Conservation (phyloP, 2,113 vertebrate genomes). For the Mastomys coucha region DNA sequence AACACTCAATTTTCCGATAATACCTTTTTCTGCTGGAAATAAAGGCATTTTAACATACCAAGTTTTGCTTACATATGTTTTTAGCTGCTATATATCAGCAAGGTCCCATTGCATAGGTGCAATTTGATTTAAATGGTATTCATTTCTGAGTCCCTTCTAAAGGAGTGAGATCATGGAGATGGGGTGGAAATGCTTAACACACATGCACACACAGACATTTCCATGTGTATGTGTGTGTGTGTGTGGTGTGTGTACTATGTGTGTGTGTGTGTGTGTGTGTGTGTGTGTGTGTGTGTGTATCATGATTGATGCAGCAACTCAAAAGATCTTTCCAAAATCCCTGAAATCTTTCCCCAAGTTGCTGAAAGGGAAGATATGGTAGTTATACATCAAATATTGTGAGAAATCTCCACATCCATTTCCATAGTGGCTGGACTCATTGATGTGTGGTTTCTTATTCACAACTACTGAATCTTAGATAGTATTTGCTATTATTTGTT, state of each 20-base stretch:
- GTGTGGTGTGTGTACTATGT: too few species aligned
- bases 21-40: background rate
- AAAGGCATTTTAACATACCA: background rate
- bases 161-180: background rate
- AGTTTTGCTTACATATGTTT: background rate
- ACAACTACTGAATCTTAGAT: background rate
- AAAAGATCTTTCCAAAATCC: background rate
- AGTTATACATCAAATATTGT: background rate
- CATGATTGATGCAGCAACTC: background rate
- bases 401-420: background rate
- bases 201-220: too few species aligned
- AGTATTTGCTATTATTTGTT: background rate
- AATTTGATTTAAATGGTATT: conserved; percentile 9
- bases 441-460: background rate
- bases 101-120: background rate
- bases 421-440: background rate
- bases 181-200: background rate
- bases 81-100: background rate
- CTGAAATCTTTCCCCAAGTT: background rate
- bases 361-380: too few species aligned
- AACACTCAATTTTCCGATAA: background rate
- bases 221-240: too few species aligned
- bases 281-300: too few species aligned
- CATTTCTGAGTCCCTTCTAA: background rate
- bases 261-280: too few species aligned